Conservation (phyloP, 2,888 invertebrate species). For the Camptogramma bilineatum region DNA sequence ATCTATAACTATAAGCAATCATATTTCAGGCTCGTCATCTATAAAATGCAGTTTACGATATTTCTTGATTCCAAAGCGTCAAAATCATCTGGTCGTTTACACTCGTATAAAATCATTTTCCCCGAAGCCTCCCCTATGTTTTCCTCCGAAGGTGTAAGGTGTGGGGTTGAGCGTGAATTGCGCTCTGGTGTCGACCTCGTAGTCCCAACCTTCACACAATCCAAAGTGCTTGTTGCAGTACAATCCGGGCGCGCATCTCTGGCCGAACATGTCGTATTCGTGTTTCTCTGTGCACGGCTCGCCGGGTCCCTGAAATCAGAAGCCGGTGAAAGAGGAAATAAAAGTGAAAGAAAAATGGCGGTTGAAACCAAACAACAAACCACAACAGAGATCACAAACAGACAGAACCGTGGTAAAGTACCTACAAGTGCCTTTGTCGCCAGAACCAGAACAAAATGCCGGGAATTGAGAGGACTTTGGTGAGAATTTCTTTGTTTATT, state of each 20-base stretch:
- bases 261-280: constrained; percentile 64
- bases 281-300: constrained; percentile 75
- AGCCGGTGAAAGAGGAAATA: background rate
- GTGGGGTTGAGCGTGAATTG: constrained; percentile 57
- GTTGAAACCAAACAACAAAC: too few species aligned
- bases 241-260: constrained; percentile 70
- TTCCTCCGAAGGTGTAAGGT: constrained; percentile 50
- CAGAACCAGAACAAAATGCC: background rate
- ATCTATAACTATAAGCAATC: background rate
- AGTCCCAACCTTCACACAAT: constrained; percentile 64
- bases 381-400: too few species aligned
- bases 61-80: background rate
- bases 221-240: constrained; percentile 66
- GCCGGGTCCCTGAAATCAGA: constrained; percentile 61
- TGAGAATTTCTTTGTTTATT: background rate
- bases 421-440: background rate
- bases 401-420: too few species aligned
- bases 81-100: constrained; percentile 14
- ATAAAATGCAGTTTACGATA: too few species aligned
- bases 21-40: background rate
- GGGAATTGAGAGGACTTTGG: background rate
- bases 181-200: constrained; percentile 55
- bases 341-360: too few species aligned
- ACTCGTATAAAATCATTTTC: constrained; percentile 33
- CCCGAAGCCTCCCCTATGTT: constrained; percentile 19